Evolutionary conservation across 2,888 invertebrate genomes (phyloP).

Genomic region (Dendrolimus houi): DNA sequence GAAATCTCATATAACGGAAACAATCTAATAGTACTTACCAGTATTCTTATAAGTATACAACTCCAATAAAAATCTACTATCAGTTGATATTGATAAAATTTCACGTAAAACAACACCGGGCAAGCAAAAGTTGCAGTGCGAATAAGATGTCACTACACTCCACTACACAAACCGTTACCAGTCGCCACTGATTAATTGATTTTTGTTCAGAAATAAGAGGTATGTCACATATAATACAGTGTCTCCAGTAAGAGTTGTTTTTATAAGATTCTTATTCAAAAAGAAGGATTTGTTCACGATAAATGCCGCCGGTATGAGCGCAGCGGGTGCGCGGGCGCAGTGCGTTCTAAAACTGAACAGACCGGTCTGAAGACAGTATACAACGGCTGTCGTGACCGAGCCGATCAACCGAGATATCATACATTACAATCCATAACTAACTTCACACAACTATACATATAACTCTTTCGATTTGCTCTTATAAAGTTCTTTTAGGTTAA

Average conservation of each 20-base stretch:
- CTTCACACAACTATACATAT: slow-evolving; percentile 9
- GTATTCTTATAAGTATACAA: slow-evolving; percentile 12
- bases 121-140: slow-evolving; percentile 18
- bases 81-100: slow-evolving; percentile 22
- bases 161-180: background rate
- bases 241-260: background rate
- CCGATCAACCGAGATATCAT: slow-evolving; percentile 27
- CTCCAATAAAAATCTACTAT: slow-evolving; percentile 5
- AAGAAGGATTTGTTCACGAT: slow-evolving; percentile 5
- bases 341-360: slow-evolving; percentile 63
- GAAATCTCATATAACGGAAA: background rate
- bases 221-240: background rate
- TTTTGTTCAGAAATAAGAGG: background rate
- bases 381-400: slow-evolving; percentile 44
- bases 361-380: slow-evolving; percentile 58
- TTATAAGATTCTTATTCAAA: background rate
- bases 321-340: slow-evolving; percentile 51
- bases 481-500: background rate
- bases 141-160: slow-evolving; percentile 11
- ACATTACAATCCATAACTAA: slow-evolving; percentile 14
- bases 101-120: slow-evolving; percentile 28
- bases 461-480: background rate
- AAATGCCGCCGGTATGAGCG: slow-evolving; percentile 10
- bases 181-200: background rate
- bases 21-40: slow-evolving; percentile 9